phyloP scores from a whole-genome alignment of 1,140 invertebrate species.

The Paralvinella palmiformis region DNA sequence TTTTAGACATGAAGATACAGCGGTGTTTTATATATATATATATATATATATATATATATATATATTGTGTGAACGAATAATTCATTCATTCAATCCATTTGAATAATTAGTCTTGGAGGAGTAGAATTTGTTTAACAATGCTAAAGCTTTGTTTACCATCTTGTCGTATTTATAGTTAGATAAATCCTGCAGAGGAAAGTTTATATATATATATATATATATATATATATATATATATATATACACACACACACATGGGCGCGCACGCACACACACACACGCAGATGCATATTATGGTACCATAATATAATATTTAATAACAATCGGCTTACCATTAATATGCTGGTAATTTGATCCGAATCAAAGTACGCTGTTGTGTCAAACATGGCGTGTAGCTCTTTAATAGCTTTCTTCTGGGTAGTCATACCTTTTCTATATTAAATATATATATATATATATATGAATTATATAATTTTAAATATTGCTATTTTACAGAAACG shows the following conservation, averaged over 20 bases:
- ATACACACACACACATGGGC: background rate
- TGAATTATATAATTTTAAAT: too few species aligned
- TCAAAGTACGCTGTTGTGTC: slow-evolving; percentile 34
- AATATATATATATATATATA: too few species aligned
- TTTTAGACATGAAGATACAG: too few species aligned
- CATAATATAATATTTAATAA: background rate
- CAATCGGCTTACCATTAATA: slow-evolving; percentile 32
- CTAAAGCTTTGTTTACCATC: slow-evolving; percentile 20
- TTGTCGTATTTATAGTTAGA: slow-evolving; percentile 22
- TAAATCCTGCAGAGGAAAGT: slow-evolving; percentile 16
- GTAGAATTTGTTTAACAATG: slow-evolving; percentile 21
- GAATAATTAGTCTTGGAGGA: slow-evolving; percentile 21
- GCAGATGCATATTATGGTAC: background rate
- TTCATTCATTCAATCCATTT: too few species aligned
- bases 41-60: too few species aligned
- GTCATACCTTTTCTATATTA: slow-evolving; percentile 12
- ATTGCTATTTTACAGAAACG: too few species aligned
- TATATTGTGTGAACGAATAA: too few species aligned
- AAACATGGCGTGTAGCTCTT: slow-evolving; percentile 37
- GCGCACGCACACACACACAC: background rate
- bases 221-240: background rate
- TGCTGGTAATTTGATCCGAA: slow-evolving; percentile 31
- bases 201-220: background rate
- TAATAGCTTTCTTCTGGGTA: slow-evolving; percentile 25
- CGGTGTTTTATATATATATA: too few species aligned